Conservation (phyloP, 2,888 invertebrate species). For the Aleiodes alternator region DNA sequence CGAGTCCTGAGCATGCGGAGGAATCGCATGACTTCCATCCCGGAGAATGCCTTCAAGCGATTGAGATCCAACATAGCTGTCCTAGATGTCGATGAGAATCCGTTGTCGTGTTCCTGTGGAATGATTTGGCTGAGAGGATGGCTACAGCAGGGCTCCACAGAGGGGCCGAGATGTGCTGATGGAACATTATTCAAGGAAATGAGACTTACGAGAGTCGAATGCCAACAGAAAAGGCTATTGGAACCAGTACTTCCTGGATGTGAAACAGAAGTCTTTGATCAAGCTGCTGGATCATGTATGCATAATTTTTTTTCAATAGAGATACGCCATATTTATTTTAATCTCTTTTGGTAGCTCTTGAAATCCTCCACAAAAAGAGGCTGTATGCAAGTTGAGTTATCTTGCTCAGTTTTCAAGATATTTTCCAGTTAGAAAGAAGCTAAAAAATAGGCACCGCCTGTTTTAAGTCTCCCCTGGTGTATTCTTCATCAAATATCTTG, state of each 20-base stretch:
- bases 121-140: slow-evolving; percentile 90
- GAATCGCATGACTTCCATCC: slow-evolving; percentile 85
- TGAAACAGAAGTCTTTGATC: slow-evolving; percentile 81
- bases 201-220: slow-evolving; percentile 83
- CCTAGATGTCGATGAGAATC: slow-evolving; percentile 91
- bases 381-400: no score
- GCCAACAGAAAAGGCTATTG: slow-evolving; percentile 76
- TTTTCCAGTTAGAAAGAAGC: no score
- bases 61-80: slow-evolving; percentile 88
- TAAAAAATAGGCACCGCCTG: no score
- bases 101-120: slow-evolving; percentile 87
- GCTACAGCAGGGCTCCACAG: slow-evolving; percentile 85
- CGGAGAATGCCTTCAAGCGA: slow-evolving; percentile 85
- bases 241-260: slow-evolving; percentile 82
- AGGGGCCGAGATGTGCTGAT: slow-evolving; percentile 88
- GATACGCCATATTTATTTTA: no score
- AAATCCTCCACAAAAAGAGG: no score
- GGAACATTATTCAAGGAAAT: slow-evolving; percentile 86
- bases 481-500: no score
- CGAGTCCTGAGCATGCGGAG: slow-evolving; percentile 86
- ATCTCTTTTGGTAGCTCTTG: no score
- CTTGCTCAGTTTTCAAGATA: no score
- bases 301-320: not conserved
- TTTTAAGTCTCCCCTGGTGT: no score
- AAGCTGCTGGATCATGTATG: slow-evolving; percentile 61